phyloP scores from a whole-genome alignment of 2,113 vertebrate species.

The Channa maculata region DNA sequence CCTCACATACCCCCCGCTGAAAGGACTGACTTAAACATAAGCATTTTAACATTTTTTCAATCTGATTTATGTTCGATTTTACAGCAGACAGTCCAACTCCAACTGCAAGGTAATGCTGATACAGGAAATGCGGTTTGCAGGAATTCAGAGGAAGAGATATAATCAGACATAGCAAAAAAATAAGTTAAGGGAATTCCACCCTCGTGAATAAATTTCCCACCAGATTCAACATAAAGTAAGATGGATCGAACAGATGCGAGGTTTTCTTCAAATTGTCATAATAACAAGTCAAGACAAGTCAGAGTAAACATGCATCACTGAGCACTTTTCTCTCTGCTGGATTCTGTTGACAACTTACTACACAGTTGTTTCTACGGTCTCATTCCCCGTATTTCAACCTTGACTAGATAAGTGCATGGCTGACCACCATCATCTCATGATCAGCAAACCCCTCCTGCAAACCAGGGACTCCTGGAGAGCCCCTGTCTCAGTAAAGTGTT shows the following conservation, averaged over 20 bases:
- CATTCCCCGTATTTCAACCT: constrained; percentile 26
- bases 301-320: constrained; percentile 22
- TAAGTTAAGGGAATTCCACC: constrained; percentile 37
- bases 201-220: constrained; percentile 33
- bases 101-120: constrained; percentile 11
- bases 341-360: not conserved
- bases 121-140: constrained; percentile 25
- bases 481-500: constrained; percentile 46
- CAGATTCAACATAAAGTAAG: constrained; percentile 31
- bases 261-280: constrained; percentile 42
- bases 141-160: constrained; percentile 28
- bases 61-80: constrained; percentile 7
- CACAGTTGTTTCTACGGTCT: constrained; percentile 3
- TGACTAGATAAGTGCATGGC: not conserved
- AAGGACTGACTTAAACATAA: constrained; percentile 24
- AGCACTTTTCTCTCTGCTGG: constrained; percentile 11
- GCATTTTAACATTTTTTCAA: constrained; percentile 13
- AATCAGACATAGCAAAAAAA: constrained; percentile 12
- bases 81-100: not conserved
- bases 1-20: not conserved
- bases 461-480: constrained; percentile 29
- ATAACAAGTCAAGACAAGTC: constrained; percentile 15
- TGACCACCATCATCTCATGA: constrained; percentile 15
- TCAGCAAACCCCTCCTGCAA: constrained; percentile 31
- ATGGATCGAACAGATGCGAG: constrained; percentile 15